Percentiles rank a stretch among this genome's conserved stretches.
phyloP scores from a whole-genome alignment of 2,113 vertebrate genomes.

The Emydocephalus ijimae region DNA sequence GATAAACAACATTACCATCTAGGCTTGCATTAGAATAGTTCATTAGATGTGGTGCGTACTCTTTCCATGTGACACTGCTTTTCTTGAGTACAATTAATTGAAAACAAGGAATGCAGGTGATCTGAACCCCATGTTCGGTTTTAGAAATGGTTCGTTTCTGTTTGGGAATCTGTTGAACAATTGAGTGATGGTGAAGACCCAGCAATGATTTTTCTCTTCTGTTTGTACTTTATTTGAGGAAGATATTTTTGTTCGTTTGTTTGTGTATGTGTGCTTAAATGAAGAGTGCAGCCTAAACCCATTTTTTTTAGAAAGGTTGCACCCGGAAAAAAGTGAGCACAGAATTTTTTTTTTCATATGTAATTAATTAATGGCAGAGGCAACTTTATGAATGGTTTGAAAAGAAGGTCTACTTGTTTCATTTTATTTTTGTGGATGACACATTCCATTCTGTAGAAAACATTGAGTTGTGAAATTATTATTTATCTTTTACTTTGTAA shows the following conservation, averaged over 20 bases:
- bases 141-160: not conserved
- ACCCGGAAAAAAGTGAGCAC: not conserved
- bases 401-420: too few relatives aligned
- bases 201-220: not conserved
- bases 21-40: not conserved
- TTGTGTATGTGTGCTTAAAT: not conserved
- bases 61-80: not conserved
- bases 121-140: not conserved
- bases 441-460: not conserved
- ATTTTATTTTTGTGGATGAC: not conserved
- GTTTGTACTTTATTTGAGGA: not conserved
- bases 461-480: not conserved
- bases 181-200: not conserved
- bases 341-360: not conserved
- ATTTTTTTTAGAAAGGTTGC: not conserved
- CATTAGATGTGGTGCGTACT: not conserved
- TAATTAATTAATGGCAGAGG: not conserved
- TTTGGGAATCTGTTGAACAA: not conserved
- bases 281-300: constrained; percentile 26
- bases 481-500: constrained; percentile 3
- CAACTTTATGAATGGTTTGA: not conserved
- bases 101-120: not conserved
- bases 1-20: not conserved
- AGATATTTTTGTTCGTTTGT: not conserved
- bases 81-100: too few relatives aligned